Base-by-base conservation (phyloP, 2,113 vertebrate genomes). In the Caracal caracal region DNA sequence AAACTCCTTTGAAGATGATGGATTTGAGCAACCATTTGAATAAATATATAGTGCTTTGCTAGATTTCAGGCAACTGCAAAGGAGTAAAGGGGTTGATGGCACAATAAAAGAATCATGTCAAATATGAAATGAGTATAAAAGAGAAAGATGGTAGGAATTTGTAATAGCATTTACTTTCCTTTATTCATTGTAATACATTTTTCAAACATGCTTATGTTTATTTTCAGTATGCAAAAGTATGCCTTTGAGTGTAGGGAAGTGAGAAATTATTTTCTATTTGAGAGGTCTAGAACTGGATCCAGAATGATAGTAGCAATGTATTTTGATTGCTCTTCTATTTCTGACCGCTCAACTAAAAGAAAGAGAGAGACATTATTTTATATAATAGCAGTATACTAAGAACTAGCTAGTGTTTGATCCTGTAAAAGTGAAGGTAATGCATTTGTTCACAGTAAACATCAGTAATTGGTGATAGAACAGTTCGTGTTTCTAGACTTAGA, bases 191-290 rank as follows among this genome's bases (percentile, higher is more conserved):
- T n/a, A 51, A 66, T 53, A 16, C 16, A 47, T 68, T 85, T 90
- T 80, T 33, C 4, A 61, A 81, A 65, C 40, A 35, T 65, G 61
- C 4, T 9, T 88, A 37, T 87, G 51, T 63, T 70, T 76, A 90
- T 88, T 90, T 90, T 97, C 63, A 40, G 3, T 71, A 70, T 91
- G 61, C 61, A 88, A 47, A 95, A 73, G 40, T 78, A 70, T 88
- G 53, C 68, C 71, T 80, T 85, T 68, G 59, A 80, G 10, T 94
- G 30, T 89, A 92, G 47, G 59, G 26, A 83, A 80, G 51, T 96
- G 63, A 75, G 56, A 87, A 90, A 88, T 81, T 73, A n/a, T 40
- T 78, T 86, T 93, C 71, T 92, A 66, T 79, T 94, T 88, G 88
- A 56, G 63, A 88, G n/a, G 13, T 79, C 2, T 37, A 47, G 40